phyloP scores from a whole-genome alignment of 2,888 invertebrate genomes.

The Eristalinus sepulchralis region DNA sequence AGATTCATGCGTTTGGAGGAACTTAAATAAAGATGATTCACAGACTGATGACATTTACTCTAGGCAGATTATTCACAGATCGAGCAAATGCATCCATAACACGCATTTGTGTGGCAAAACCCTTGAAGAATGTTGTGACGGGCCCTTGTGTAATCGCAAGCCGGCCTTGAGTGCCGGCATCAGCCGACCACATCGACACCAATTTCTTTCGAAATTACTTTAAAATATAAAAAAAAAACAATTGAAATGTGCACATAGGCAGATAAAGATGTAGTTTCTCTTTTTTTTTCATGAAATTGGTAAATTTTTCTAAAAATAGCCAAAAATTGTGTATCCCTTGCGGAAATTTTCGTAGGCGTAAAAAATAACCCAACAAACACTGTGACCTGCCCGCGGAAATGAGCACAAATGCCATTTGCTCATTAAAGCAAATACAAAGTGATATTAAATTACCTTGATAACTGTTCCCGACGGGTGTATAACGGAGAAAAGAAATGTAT shows the following conservation, averaged over 20 bases:
- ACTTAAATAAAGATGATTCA: too few relatives aligned
- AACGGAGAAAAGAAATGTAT: neutral
- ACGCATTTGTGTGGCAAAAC: too few relatives aligned
- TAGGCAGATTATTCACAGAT: too few relatives aligned
- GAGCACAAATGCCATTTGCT: too few relatives aligned
- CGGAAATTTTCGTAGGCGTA: neutral
- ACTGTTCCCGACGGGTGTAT: neutral
- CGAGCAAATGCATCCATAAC: too few relatives aligned
- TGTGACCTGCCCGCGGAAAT: neutral
- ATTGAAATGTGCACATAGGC: neutral
- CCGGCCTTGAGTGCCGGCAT: too few relatives aligned
- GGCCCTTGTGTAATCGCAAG: too few relatives aligned
- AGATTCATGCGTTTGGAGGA: too few relatives aligned
- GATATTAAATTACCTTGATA: neutral
- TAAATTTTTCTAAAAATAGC: constrained; percentile 25
- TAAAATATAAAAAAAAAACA: neutral
- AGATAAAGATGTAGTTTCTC: neutral
- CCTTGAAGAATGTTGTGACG: too few relatives aligned
- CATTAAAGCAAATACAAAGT: neutral
- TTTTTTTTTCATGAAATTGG: neutral
- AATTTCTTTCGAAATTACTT: neutral
- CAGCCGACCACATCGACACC: too few relatives aligned
- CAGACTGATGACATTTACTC: too few relatives aligned
- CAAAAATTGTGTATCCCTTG: neutral
- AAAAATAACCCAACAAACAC: neutral